Base-by-base conservation (phyloP, 2,888 invertebrate species). In the Nephrocerus scutellatus region DNA sequence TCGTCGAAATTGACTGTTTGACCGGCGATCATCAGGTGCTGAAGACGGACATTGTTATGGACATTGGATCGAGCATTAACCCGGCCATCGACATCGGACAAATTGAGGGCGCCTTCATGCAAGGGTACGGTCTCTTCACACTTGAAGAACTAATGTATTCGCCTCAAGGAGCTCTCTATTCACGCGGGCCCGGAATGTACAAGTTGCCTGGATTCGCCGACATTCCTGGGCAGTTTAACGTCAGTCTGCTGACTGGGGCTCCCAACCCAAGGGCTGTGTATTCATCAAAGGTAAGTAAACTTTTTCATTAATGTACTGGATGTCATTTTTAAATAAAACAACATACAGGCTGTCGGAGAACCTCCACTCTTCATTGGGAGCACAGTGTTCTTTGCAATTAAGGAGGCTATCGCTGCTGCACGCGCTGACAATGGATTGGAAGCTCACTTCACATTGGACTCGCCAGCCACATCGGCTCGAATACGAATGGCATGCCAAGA, bases 31-130 rank as follows among this genome's bases (percentile, higher is more conserved):
- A 95, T 66, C 80, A 83, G 71, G 82, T 93, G 2, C 66, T 90
- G 22, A 75, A 84, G 56, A 84, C 88, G 1, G 92, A 96, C 57
- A 93, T 96, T 52, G 92, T 96, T 0, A 95, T 96, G 95, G 96
- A 96, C 70, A 75, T 96, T 50, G 95, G 95, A 1, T 82, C 87
- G 52, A 93, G 93, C 67, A 70, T 96, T 37, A 96, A 96, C 69
- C 96, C 96, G 4, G 93, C 95, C 2, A 90, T 96, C 48, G 96
- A 96, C 56, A 86, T 96, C 52, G 96, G 95, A 0, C 96, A 96
- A 72, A 83, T 96, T 12, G 96, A 96, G 70, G 96, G 96, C 3
- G 96, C 77, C 0, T 96, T 93, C 56, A 75, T 90, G 59, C 93
- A 95, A 74, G 96, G 96, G 1, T 90, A 92, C 56, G 96, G 95